A percentile compares a stretch with the other conserved stretches of the same genome.
phyloP scores from a whole-genome alignment of 2,113 vertebrate species.

The Nesoenas mayeri region DNA sequence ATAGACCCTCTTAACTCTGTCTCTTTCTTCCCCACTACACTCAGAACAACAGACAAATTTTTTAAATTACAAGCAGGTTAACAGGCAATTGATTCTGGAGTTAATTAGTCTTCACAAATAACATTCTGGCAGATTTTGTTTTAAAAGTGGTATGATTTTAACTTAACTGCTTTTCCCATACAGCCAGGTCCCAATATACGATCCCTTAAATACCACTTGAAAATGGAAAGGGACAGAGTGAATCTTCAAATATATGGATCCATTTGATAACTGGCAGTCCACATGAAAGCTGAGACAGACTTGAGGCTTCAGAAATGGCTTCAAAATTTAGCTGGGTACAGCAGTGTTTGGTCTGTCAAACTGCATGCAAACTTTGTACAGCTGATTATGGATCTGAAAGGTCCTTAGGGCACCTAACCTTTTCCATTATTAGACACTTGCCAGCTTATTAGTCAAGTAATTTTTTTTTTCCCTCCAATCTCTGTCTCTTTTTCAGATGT shows the following conservation, averaged over 20 bases:
- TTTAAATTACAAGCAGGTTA: neutral
- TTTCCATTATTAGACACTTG: neutral
- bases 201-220: neutral
- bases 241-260: neutral
- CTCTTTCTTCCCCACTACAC: neutral
- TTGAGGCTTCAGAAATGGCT: neutral
- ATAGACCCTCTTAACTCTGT: neutral
- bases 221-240: neutral
- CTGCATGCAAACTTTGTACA: neutral
- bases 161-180: neutral
- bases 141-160: neutral
- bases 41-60: neutral
- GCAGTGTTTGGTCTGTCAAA: neutral
- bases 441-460: neutral
- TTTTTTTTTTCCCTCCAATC: neutral
- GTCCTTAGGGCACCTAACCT: neutral
- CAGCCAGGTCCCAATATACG: neutral
- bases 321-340: neutral
- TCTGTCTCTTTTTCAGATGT: neutral
- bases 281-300: neutral
- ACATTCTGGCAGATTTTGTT: neutral
- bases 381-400: neutral
- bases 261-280: neutral
- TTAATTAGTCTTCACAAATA: neutral
- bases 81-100: neutral